Percentiles rank a stretch among this genome's conserved stretches.
These are phyloP conservation scores for Sthenelais limicola DNA, from an alignment of 2,888 invertebrate genomes.

Conservation along the genomic window DNA sequence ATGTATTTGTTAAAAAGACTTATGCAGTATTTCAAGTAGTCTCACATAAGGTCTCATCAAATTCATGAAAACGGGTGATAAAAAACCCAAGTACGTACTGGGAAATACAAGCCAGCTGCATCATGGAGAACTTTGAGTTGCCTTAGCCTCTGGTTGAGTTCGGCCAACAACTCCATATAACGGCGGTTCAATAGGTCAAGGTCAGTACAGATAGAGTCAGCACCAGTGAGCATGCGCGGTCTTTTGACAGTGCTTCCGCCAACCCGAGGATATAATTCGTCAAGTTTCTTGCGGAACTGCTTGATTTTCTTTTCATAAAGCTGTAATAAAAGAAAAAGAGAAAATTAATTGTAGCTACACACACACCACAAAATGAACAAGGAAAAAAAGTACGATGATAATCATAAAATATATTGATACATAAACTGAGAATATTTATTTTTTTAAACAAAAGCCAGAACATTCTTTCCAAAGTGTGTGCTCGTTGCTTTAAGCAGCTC, in stretches of 20 bases:
- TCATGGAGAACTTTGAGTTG: slow-evolving; percentile 48
- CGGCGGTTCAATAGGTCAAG: slow-evolving; percentile 86
- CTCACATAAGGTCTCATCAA: too few species aligned
- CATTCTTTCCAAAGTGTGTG: too few species aligned
- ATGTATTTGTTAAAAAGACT: background rate
- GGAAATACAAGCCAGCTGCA: slow-evolving; percentile 48
- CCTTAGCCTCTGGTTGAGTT: slow-evolving; percentile 71
- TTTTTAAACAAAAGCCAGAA: too few species aligned
- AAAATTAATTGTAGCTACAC: too few species aligned
- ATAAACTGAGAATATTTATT: too few species aligned
- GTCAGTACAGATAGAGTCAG: slow-evolving; percentile 84
- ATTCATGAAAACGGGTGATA: too few species aligned
- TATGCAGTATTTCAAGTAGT: background rate
- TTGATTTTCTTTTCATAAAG: slow-evolving; percentile 89
- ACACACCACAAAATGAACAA: too few species aligned
- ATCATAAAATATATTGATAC: too few species aligned
- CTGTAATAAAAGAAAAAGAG: too few species aligned
- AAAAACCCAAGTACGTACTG: slow-evolving; percentile 49
- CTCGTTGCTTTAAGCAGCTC: too few species aligned
- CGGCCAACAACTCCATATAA: slow-evolving; percentile 77
- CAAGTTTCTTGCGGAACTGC: slow-evolving; percentile 86
- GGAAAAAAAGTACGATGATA: too few species aligned
- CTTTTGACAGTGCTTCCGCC: slow-evolving; percentile 56
- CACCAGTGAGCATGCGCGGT: slow-evolving; percentile 74
- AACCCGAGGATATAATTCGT: slow-evolving; percentile 56